Evolutionary conservation across 2,888 invertebrate genomes (phyloP).

Genomic region (Deroplatys truncata): DNA sequence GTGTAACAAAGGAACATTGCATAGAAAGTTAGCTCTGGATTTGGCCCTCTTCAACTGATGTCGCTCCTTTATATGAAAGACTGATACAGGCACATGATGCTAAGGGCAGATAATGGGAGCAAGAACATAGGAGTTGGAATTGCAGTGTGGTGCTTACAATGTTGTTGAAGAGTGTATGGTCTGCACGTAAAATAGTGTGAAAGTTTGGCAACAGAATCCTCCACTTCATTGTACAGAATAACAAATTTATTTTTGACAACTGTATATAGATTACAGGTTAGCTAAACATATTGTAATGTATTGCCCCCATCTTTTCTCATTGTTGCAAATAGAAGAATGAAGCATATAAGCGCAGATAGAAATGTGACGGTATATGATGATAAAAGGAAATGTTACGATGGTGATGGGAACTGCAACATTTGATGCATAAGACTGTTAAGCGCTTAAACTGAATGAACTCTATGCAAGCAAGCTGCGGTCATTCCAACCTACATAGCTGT

Average conservation of each 20-base stretch:
- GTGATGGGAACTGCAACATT: constrained; percentile 1
- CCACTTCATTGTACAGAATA: constrained; percentile 31
- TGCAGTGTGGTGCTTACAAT: not conserved
- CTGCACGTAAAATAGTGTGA: not conserved
- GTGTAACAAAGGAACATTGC: not conserved
- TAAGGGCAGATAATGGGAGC: not conserved
- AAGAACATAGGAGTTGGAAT: not conserved
- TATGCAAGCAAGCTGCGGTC: not conserved
- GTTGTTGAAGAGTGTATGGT: not conserved
- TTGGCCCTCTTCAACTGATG: not conserved
- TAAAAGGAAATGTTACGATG: not conserved
- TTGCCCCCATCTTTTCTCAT: constrained; percentile 25
- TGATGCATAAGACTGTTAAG: not conserved
- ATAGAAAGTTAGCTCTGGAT: not conserved
- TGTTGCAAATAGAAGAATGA: constrained; percentile 16
- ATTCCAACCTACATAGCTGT: not conserved
- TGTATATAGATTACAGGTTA: constrained; percentile 31
- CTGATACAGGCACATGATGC: not conserved
- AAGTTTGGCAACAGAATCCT: constrained; percentile 15
- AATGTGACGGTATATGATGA: not conserved
- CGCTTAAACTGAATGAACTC: not conserved
- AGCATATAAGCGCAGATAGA: not conserved
- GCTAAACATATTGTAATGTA: constrained; percentile 21
- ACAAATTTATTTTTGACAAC: constrained; percentile 34
- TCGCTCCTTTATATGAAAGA: constrained; percentile 7